Conservation (phyloP, 1,140 invertebrate species). For the Thaumetopoea pityocampa region DNA sequence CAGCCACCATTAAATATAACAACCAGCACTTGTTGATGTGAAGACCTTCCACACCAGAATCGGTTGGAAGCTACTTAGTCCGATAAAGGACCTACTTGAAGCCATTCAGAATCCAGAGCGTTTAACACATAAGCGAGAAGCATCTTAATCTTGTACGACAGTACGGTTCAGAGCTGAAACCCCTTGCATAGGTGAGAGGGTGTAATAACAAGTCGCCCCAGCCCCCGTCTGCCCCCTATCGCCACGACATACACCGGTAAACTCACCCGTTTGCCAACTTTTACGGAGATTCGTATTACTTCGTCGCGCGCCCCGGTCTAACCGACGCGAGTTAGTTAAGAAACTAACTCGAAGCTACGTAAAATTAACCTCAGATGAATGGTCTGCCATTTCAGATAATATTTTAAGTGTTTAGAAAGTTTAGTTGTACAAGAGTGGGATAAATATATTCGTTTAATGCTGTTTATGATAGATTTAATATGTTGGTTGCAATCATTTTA, state of each 20-base stretch:
- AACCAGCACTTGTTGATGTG: too few relatives aligned
- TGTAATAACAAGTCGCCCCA: slow-evolving; percentile 63
- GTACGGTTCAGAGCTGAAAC: slow-evolving; percentile 52
- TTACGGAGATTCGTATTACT: slow-evolving; percentile 58
- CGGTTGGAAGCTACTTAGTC: slow-evolving; percentile 32
- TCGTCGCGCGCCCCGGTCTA: slow-evolving; percentile 40
- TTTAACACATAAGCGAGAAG: slow-evolving; percentile 55
- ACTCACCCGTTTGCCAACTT: slow-evolving; percentile 62
- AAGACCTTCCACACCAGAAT: too few relatives aligned
- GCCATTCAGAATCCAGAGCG: slow-evolving; percentile 44
- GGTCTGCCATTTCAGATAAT: slow-evolving; percentile 20
- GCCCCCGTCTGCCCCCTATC: slow-evolving; percentile 30
- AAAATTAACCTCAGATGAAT: slow-evolving; percentile 32
- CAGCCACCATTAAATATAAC: too few relatives aligned
- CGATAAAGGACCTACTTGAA: slow-evolving; percentile 34
- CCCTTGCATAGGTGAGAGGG: slow-evolving; percentile 68
- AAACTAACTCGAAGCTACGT: slow-evolving; percentile 28
- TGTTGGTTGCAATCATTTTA: too few relatives aligned
- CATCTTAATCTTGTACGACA: slow-evolving; percentile 68
- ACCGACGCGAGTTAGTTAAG: slow-evolving; percentile 49
- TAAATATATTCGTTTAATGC: too few relatives aligned
- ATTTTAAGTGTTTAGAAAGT: slow-evolving; percentile 20
- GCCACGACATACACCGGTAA: slow-evolving; percentile 48
- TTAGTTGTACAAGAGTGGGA: too few relatives aligned
- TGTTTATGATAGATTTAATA: too few relatives aligned